Base-by-base conservation (phyloP, 2,888 invertebrate genomes). In the Agriotes lineatus region DNA sequence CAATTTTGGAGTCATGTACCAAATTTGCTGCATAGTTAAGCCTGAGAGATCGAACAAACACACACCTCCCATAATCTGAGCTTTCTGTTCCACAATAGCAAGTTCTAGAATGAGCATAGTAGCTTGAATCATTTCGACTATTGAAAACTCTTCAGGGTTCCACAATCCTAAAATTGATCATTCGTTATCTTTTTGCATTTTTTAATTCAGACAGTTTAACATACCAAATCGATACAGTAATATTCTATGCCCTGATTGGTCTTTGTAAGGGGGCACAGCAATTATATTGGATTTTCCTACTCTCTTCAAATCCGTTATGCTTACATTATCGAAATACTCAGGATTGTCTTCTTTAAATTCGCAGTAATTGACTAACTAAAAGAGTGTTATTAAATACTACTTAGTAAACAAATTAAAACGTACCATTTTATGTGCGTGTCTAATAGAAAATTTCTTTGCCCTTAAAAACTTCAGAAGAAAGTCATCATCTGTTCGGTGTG, bases 61-160 rank as follows among this genome's bases (percentile, higher is more conserved):
- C 3, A 93, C 86, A 0, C 93, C 94, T 0, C 94, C 94, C 19
- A 93, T 83, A 65, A 94, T 90, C 82, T 94, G 94, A 0, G 90
- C 90, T 6, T 90, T 85, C 4, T 89, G 92, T 78, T 95, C 94
- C 75, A 94, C 79, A 60, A 93, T 86, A 0, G 93, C 93, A 18
- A 93, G 81, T 81, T 94, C 94, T 39, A 94, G 82, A 0, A 92
- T 85, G 59, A 91, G 83, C 50, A 93, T 86, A 0, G 92, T 90
- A 0, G 89, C 91, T 78, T 90, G 91, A 79, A 94, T 92, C 37
- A 94, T 81, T 74, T 94, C 92, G 25, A 90, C 90, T 0, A 91
- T 82, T 0, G 89, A 79, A 33, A 90, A 87, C 35, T 86, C 85
- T 74, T 88, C 89, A 0, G 94, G 90, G 73, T 93, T 88, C 94